Evolutionary conservation across 2,797 vertebrate species (phyloP), one percentile per base, ranked within the genome.

Genomic region (Natrix natrix): DNA sequence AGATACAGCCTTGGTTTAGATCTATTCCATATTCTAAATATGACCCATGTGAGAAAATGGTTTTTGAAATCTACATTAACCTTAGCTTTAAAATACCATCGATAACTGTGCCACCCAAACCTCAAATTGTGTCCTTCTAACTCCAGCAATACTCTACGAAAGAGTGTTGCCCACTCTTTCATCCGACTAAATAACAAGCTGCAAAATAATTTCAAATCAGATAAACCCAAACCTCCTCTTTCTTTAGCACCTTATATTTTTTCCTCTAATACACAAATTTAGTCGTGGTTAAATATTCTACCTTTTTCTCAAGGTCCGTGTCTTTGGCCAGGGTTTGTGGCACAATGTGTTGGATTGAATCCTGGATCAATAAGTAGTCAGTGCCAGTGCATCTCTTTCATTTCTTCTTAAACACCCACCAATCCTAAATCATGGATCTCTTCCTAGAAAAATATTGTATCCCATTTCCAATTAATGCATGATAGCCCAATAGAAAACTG

Each of bases 401-500:
- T 92, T 57, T 55, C 78, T 56, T 48, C 57, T 24, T 86, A 86
- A 90, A 87, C 86, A 8, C 11, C 87, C 43, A 90, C 26, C 57
- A 88, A 69, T 66, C 52, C 43, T 52, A 86, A 22, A 32, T 32
- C n/a, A 94, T 52, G 10, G 86, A 8, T 5, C 92, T 90, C 24
- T 91, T 69, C 57, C 1, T 52, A 13, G 1, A 74, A 32, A 57
- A 56, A 91, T 90, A 93, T 54, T 90, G 7, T 13, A 57, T 22
- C 63, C 0, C 69, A 83, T 88, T 11, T 86, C 56, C 87, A n/a
- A 10, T 66, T 24, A 88, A 91, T 52, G 43, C 88, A 90, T 92
- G 93, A 90, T 87, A 32, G 57, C 92, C n/a, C 55, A 60, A 52
- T 54, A 28, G 91, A 74, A 60, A 57, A 90, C 87, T 88, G 55